Base-by-base conservation (phyloP, 1,140 invertebrate genomes). In the Mesaphorura yosii region DNA sequence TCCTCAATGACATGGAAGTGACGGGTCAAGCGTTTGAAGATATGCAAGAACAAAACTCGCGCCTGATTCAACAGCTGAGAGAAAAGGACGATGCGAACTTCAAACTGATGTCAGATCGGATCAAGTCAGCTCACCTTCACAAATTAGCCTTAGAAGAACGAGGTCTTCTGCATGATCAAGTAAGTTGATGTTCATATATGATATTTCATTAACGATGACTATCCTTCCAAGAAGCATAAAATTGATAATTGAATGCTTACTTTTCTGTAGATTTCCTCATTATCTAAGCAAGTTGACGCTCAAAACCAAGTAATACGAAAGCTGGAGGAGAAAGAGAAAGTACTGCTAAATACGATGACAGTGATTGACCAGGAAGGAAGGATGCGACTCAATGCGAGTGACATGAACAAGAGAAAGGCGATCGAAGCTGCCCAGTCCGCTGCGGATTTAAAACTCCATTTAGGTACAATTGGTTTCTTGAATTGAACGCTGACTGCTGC, bases 1-100 rank as follows among this genome's bases (percentile, higher is more conserved):
- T 99, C 47, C 72, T 98, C 3, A 96, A 92, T 67, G 96, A 99
- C 71, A 96, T 98, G 88, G 96, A 99, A 70, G 91, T 97, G 1
- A 99, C 93, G 0, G 94, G 94, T 0, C 92, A 96, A 71, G 95
- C 95, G 0, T 98, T 96, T 68, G 94, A 98, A 72, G 93, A 98
- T 66, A 96, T 98, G 91, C 93, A 98, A 70, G 93, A 98, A 66
- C 92, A 98, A 70, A 98, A 98, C 73, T 89, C 88, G 0, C 73
- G 94, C 26, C 75, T 98, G 12, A 88, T 98, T 46, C 91, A 97
- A 64, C 93, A 98, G 69, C 71, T 98, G 17, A 73, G 90, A 2
- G 94, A 98, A 68, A 98, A 98, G 66, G 95, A 98, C 69, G 94
- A 99, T 68, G 93, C 94, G 2, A 98, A 98, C 72, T 97, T 99